Conservation (phyloP, 2,797 vertebrate species). For the Chaetophractus vellerosus region DNA sequence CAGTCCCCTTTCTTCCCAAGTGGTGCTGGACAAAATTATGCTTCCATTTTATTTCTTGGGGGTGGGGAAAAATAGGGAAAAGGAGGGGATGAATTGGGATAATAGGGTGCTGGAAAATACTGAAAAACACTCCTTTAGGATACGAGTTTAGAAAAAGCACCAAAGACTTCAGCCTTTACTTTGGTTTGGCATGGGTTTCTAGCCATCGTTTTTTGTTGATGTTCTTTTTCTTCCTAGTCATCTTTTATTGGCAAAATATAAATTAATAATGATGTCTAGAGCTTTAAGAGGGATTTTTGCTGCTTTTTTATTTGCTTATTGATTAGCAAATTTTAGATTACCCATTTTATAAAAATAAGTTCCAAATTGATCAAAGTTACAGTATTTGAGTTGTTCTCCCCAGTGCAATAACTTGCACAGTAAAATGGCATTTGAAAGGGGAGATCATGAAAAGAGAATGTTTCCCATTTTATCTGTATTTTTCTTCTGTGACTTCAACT, state of each 20-base stretch:
- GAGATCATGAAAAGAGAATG: not conserved
- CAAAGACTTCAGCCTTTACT: not conserved
- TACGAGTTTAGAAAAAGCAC: slow-evolving; percentile 18
- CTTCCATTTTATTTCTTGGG: not conserved
- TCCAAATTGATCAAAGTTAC: not conserved
- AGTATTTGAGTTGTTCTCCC: slow-evolving; percentile 8
- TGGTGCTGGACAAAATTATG: not conserved
- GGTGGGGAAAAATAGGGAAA: not conserved
- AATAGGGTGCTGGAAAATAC: not conserved
- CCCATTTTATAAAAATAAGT: slow-evolving; percentile 18
- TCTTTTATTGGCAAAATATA: slow-evolving; percentile 34
- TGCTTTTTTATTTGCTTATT: slow-evolving; percentile 41
- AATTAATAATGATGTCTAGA: slow-evolving; percentile 41
- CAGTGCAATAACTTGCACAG: not conserved
- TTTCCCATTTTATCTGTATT: slow-evolving; percentile 39
- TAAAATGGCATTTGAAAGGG: not conserved
- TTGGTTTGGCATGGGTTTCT: slow-evolving; percentile 24
- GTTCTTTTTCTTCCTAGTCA: not conserved
- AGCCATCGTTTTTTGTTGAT: not conserved
- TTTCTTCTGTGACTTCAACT: slow-evolving; percentile 46
- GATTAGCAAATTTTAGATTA: slow-evolving; percentile 51
- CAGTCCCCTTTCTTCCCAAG: not conserved
- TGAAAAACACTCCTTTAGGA: slow-evolving; percentile 29
- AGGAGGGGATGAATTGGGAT: not conserved
- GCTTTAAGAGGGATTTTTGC: slow-evolving; percentile 7